Evolutionary conservation across 2,797 vertebrate species (phyloP), one percentile per base, ranked within the genome.

Genomic region (Sphaeramia orbicularis): DNA sequence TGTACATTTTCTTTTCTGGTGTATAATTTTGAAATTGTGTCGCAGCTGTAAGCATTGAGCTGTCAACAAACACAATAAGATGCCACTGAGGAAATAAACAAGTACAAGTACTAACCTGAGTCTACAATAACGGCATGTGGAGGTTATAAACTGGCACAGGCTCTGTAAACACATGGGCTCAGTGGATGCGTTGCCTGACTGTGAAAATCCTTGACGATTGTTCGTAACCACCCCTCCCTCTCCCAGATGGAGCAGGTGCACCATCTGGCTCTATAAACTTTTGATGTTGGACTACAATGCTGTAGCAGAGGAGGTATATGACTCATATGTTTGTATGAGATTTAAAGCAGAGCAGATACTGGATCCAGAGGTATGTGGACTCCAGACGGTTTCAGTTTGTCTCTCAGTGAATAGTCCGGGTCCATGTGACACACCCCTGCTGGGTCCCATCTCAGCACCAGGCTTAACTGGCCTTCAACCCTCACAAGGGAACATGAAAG

Each of bases 161-260:
- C 40, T 70, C 52, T 56, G 53, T 78, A 59, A 80, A 74, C 56
- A 41, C 18, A 42, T 18, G 47, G 57, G 54, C 57, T 47, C 40
- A 40, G 1, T 67, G 59, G 35, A 55, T 58, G 44, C 48, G 42
- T 41, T 74, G 24, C 71, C 66, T 62, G 44, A 64, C 74, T 21
- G 4, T n/a, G 21, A 68, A 75, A 71, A 78, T 72, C 65, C 58
- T 68, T 47, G 57, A 71, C 44, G 6, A 65, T 65, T 47, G 63
- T 57, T 65, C 35, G 45, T 42, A 65, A 47, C 59, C 48, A 55
- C 55, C 35, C 35, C 30, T 14, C 12, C 11, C 52, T 10, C 42
- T 52, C 62, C 16, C 10, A 45, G 49, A 60, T n/a, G 36, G 41
- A 85, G 83, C 91, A 92, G 89, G 89, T 91, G 89, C 86, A 80